Base-by-base conservation (phyloP, 2,888 invertebrate species). In the Leptodirus hochenwartii region DNA sequence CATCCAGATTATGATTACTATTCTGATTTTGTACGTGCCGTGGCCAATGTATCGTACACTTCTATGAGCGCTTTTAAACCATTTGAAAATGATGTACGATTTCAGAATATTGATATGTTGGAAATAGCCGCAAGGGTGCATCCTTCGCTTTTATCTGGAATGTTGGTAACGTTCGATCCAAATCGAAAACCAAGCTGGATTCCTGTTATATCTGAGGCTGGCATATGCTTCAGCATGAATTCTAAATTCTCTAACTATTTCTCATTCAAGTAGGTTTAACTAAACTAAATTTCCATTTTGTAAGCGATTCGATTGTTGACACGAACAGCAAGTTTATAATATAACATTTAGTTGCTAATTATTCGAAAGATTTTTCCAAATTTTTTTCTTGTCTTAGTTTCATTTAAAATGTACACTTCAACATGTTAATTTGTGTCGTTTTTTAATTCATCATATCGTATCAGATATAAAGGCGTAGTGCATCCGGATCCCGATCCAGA, bases 181-280 rank as follows among this genome's bases (percentile, higher is more conserved):
- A 44, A 45, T 27, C 40, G 43, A 2, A 45, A 47, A 37, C 40
- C 43, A 3, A 40, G 43, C 1, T 68, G 66, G 64, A 47, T 48
- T 1, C 51, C 62, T 0, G 59, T 69, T 2, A 63, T 76, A 57
- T 72, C 74, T 0, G 77, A 78, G 41, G 51, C 61, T 4, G 77
- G 77, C 0, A 54, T 62, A 1, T 78, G 77, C 40, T 68, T 66
- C 44, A 59, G 62, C 3, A 63, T 69, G 16, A 76, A 75, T 43
- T 69, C 73, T 0, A 48, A 64, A 15, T 63, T 69, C 5, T 41
- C 63, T 0, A 43, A 53, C 22, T 56, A 67, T 31, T 50, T 65
- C 0, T 51, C 58, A 5, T 46, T 64, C 2, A 44, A 41, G 67
- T 67, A 43, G 49, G 54, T 40, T 4, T 5, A 27, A 11, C 13